Evolutionary conservation across 2,888 invertebrate species (phyloP), one percentile per base, ranked within the genome.

Genomic region (Leucophora obtusa): DNA sequence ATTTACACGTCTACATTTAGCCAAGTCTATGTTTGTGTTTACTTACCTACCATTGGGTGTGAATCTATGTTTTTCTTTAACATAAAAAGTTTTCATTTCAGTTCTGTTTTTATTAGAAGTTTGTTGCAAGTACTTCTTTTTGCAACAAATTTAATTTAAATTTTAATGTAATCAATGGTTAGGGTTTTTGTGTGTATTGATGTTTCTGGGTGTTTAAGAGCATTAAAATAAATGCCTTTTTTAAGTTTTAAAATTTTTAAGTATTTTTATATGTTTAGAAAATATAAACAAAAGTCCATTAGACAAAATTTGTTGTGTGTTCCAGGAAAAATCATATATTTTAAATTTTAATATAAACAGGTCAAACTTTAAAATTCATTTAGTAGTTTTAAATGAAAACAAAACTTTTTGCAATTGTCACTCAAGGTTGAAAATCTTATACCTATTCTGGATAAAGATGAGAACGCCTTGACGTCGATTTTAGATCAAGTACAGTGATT

Each of bases 141-240:
- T 59, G 65, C 21, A 66, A 75, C 47, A 79, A 79, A 70, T 70
- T 68, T 68, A 75, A 79, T 71, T 65, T 38, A 71, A 74, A 73
- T 72, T 69, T 38, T 76, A 72, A 76, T 72, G 63, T 72, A 80
- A 80, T 76, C 68, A 73, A 65, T 72, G 71, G 50, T 68, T 54
- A 71, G 28, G 4, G 53, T 38, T 72, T 71, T 63, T 65, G 54
- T 71, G 69, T 63, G 63, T 24, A 53, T 70, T 60, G 51, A 21
- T 59, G 51, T 60, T 70, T 70, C 43, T 35, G 15, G 53, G 38
- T 51, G 17, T 21, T 53, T 18, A 3, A 53, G 5, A 18, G 17
- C 11, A 24, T 28, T 54, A 14, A 54, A 54, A 8, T 54, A 28
- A 28, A 54, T 54, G 54, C n/a, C 43, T n/a, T 47, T 47, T n/a